Evolutionary conservation across 2,113 vertebrate genomes (phyloP).

Genomic region (Heliornis fulica): DNA sequence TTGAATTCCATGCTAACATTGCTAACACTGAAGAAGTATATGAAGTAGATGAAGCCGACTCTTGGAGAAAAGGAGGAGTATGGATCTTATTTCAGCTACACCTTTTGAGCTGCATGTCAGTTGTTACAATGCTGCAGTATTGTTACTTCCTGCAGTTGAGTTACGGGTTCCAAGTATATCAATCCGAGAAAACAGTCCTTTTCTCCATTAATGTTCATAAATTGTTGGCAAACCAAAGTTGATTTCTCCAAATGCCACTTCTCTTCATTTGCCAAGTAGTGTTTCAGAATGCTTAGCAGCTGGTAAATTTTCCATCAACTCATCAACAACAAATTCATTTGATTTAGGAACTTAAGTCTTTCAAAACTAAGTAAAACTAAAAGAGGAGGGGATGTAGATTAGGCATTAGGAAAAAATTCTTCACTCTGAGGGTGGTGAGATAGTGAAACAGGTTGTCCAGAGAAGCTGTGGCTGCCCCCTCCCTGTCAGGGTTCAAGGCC

Average conservation of each 20-base stretch:
- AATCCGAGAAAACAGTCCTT: background rate
- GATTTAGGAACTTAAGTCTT: background rate
- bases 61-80: background rate
- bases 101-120: background rate
- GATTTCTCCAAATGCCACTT: background rate
- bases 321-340: background rate
- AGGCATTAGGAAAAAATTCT: too few relatives aligned
- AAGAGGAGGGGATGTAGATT: too few relatives aligned
- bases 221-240: background rate
- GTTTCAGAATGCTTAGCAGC: background rate
- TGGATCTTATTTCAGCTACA: background rate
- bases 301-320: background rate
- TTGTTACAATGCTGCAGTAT: background rate
- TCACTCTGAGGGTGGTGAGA: too few relatives aligned
- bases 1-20: background rate
- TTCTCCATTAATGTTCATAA: background rate
- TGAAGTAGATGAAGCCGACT: slow-evolving; percentile 13
- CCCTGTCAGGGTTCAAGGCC: too few relatives aligned
- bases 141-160: background rate
- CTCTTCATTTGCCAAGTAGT: background rate
- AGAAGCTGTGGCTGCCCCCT: too few relatives aligned
- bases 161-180: slow-evolving; percentile 1
- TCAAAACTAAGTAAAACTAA: background rate
- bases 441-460: too few relatives aligned
- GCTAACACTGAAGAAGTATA: background rate